Evolutionary conservation across 2,113 vertebrate species (phyloP).

Genomic region (Aviceda subcristata): DNA sequence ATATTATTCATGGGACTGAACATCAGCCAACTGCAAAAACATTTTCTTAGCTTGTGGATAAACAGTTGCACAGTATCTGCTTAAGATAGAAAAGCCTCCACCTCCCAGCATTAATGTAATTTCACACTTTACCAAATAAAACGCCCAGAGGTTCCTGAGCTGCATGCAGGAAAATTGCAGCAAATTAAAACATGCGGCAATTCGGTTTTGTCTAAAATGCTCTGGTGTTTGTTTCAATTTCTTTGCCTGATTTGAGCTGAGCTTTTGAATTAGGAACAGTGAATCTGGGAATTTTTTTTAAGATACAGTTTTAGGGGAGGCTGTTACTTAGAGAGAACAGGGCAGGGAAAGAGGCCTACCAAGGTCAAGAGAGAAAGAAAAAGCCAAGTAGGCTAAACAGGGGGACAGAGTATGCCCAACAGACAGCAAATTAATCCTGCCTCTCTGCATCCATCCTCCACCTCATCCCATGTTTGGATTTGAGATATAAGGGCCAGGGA

Average conservation of each 20-base stretch:
- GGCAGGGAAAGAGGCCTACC: neutral
- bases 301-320: neutral
- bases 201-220: neutral
- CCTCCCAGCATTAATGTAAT: conserved; percentile 37
- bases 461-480: neutral
- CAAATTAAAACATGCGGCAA: neutral
- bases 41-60: conserved; percentile 49
- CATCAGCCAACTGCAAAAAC: conserved; percentile 14
- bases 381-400: neutral
- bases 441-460: neutral
- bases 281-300: neutral
- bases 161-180: neutral
- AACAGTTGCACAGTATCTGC: conserved; percentile 38
- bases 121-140: conserved; percentile 67
- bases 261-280: conserved; percentile 23
- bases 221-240: conserved; percentile 18
- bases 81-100: conserved; percentile 19
- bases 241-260: conserved; percentile 49
- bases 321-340: neutral
- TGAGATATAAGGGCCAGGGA: neutral
- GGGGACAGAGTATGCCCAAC: neutral
- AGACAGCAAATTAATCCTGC: neutral
- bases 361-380: neutral
- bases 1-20: conserved; percentile 29
- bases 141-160: neutral